Base-by-base conservation (phyloP, 2,113 vertebrate species). In the Gallinago media region DNA sequence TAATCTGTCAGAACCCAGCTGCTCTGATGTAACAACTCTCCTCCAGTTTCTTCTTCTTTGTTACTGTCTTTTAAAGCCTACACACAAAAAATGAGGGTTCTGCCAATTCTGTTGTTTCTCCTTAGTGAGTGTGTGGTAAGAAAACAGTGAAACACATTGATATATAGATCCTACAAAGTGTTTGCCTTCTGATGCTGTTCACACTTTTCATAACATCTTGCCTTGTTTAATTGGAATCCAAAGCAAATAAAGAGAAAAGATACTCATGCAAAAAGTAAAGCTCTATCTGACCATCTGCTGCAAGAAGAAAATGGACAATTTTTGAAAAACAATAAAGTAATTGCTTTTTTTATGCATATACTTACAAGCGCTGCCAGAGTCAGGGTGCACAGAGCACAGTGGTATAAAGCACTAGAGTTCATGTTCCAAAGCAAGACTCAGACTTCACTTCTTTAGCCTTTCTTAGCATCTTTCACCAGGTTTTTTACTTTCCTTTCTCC, bases 321-420 rank as follows among this genome's bases (percentile, higher is more conserved):
- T 63, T 17, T 63, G 34, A 52, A 86, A 88, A 89, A 66, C 68
- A 90, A 77, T 11, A 3, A 63, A 88, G 36, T 4, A 34, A 86
- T 92, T 58, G 5, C 1, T 29, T 44, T 31, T 40, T 29, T 4
- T 34, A 92, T 77, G 72, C 56, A 68, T 63, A 86, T 97, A 97
- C 97, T 97, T 95, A 97, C 97, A 85, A 96, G 66, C 31, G 55
- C 31, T 68, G 92, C 85, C 80, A 97, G 82, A 61, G 26, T 67
- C 78, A 96, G 56, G 36, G 50, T 71, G 56, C 77, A 71, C 52
- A 96, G 70, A 54, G 72, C 75, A 36, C 79, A 58, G 49, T 9
- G 73, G 49, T 55, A 31, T 5, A 72, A 80, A 71, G 27, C 19
- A 6, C 14, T 15, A 7, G n/a, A 73, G 15, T 38, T 95, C 97